Conservation (phyloP, 2,888 invertebrate genomes). For the Galerucella calmariensis region DNA sequence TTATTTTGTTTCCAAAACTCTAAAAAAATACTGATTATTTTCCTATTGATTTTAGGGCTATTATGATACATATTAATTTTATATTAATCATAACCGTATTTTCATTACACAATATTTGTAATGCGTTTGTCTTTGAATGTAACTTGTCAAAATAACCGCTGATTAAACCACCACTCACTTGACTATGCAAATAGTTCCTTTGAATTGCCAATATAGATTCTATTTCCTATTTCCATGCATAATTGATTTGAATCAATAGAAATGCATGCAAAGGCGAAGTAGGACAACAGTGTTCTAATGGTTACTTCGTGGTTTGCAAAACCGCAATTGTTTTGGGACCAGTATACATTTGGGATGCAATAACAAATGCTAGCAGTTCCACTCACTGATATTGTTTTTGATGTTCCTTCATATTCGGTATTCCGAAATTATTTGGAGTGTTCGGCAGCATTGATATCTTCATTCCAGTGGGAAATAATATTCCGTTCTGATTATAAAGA, state of each 20-base stretch:
- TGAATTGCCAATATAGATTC: background rate
- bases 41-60: too few relatives aligned
- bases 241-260: conserved; percentile 3
- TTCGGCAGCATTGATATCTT: background rate
- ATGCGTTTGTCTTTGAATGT: too few relatives aligned
- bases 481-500: too few relatives aligned
- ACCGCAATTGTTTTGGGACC: background rate
- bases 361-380: background rate
- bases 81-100: too few relatives aligned
- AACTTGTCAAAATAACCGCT: too few relatives aligned
- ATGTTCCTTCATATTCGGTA: background rate
- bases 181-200: background rate
- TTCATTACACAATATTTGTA: too few relatives aligned
- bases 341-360: background rate
- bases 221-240: background rate
- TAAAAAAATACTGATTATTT: too few relatives aligned
- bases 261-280: background rate
- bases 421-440: background rate
- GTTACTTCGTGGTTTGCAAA: background rate
- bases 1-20: too few relatives aligned
- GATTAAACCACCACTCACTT: too few relatives aligned
- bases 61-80: too few relatives aligned
- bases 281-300: background rate
- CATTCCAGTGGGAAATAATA: too few relatives aligned
- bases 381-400: background rate